These are phyloP conservation scores for Arenaria interpres DNA, from an alignment of 2,113 vertebrate genomes.

Conservation along the genomic window DNA sequence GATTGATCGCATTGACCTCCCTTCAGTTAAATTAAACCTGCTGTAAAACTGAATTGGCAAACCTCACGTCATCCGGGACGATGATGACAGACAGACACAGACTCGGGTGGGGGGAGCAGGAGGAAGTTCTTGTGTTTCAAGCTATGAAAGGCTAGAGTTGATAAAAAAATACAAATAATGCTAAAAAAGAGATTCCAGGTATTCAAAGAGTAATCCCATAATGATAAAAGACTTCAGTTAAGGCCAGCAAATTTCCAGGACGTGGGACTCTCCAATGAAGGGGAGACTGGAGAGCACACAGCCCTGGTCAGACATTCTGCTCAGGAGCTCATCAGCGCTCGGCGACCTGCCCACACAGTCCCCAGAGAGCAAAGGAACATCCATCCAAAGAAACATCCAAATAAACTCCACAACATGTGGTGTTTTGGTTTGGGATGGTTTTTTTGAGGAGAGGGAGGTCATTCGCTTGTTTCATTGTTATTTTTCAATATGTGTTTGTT, in stretches of 20 bases:
- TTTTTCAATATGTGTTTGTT: not conserved
- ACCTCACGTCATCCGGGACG: not conserved
- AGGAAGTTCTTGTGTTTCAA: not conserved
- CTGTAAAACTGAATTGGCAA: not conserved
- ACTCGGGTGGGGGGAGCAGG: no score
- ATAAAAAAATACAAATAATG: not conserved
- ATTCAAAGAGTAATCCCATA: not conserved
- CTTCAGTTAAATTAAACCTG: not conserved
- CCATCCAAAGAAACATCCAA: not conserved
- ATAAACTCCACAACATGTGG: fast-evolving
- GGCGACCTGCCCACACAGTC: fast-evolving
- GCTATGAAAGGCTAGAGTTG: not conserved
- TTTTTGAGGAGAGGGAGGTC: fast-evolving
- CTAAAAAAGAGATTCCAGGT: not conserved
- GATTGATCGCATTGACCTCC: conserved; percentile 3
- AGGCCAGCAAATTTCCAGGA: not conserved
- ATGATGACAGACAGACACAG: not conserved
- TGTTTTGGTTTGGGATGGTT: not conserved
- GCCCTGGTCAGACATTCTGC: not conserved
- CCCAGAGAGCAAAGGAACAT: not conserved
- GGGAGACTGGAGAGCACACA: no score
- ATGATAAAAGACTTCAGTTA: not conserved
- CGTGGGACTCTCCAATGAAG: not conserved
- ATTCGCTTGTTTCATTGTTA: not conserved
- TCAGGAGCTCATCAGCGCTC: fast-evolving